Evolutionary conservation across 2,888 invertebrate genomes (phyloP).

Genomic region (Ichneumon xanthorius): DNA sequence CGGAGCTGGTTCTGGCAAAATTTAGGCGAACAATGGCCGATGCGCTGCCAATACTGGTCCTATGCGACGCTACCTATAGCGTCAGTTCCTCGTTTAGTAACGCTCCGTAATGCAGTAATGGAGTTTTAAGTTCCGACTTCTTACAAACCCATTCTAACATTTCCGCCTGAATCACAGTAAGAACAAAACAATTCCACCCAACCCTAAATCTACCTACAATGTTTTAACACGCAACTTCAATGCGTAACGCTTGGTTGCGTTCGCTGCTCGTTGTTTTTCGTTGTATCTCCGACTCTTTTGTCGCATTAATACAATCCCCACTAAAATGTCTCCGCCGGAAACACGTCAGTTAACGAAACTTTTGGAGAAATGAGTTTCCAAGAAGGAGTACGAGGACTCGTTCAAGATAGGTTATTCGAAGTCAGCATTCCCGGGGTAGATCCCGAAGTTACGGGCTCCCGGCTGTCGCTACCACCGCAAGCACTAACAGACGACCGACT

Average conservation of each 20-base stretch:
- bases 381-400: not conserved
- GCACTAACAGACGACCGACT: conserved; percentile 14
- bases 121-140: no score
- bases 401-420: conserved; percentile 43
- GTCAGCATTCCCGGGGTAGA: conserved; percentile 37
- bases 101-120: no score
- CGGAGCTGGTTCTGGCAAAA: no score
- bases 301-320: conserved; percentile 12
- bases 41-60: no score
- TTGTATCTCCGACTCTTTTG: not conserved
- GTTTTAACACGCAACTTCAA: no score
- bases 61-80: no score
- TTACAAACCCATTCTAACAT: no score
- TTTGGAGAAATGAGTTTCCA: conserved; percentile 13
- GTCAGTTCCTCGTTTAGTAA: no score
- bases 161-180: no score
- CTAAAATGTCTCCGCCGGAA: not conserved
- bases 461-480: conserved; percentile 39
- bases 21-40: no score
- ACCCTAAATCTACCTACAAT: no score
- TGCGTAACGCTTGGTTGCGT: not conserved
- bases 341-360: conserved; percentile 19
- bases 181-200: no score
- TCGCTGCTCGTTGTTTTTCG: not conserved
- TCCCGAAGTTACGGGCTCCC: conserved; percentile 41